Base-by-base conservation (phyloP, 2,888 invertebrate species). In the Galerucella pusilla region DNA sequence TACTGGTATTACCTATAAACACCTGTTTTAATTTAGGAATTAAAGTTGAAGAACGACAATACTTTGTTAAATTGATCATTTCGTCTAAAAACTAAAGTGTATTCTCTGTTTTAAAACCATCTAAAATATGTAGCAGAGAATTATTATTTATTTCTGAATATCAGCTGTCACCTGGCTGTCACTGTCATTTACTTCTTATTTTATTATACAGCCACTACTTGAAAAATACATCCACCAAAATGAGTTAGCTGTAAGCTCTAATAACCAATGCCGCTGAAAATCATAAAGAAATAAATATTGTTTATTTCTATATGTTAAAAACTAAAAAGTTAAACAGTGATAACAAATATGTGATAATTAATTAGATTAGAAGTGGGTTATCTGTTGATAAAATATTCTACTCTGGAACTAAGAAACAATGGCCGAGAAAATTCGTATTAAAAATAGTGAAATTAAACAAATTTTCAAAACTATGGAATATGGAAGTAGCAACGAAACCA, bases 401-500 rank as follows among this genome's bases (percentile, higher is more conserved):
- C 9, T 49, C n/a, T 20, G 14, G 2, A 49, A 54, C 11, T 54
- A 14, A 10, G 12, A 42, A 52, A 70, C n/a, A 20, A 70, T 63
- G 63, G 70, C 59, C 6, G 54, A 49, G 20, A 57, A 25, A 64
- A n/a, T 16, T 12, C 60, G 28, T n/a, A n/a, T 52, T 52, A 70
- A 54, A 46, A 45, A 6, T n/a, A 46, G 20, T 45, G 42, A 68
- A 57, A n/a, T 68, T 68, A 12, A 42, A 14, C 68, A 83, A 61
- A 80, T 85, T 69, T 86, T 86, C 78, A 76, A 83, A 61, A 83
- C 69, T 10, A 86, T 87, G 86, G 82, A 81, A 7, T 86, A 85
- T 80, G 85, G 84, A 11, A 78, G 80, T 52, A 82, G 82, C 57
- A 52, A 71, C 10, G 84, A 85, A 79, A 82, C 79, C 68, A 75